Percentiles rank a stretch among this genome's conserved stretches.
Conservation (phyloP, 2,888 invertebrate species). For the Myathropa florea region DNA sequence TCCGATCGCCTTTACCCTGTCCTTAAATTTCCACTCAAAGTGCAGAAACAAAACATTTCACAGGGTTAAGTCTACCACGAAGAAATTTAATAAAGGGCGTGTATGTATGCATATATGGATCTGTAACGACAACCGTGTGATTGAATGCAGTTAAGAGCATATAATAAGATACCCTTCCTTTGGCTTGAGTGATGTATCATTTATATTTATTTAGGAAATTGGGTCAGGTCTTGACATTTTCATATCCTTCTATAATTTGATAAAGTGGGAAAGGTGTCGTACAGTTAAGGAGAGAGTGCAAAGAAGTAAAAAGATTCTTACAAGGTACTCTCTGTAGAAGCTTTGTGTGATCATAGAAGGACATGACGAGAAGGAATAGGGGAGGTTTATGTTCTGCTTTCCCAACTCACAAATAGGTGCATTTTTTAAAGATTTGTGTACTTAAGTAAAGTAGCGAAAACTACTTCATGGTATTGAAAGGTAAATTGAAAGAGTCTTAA, state of each 20-base stretch:
- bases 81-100: constrained; percentile 2
- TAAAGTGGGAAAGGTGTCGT: neutral
- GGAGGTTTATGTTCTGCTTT: too few relatives aligned
- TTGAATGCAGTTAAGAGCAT: constrained; percentile 16
- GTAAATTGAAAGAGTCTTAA: too few relatives aligned
- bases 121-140: constrained; percentile 7
- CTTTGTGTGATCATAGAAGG: neutral
- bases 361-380: too few relatives aligned
- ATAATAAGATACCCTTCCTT: neutral
- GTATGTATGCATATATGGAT: neutral
- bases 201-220: constrained; percentile 36
- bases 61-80: neutral
- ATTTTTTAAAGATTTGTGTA: too few relatives aligned
- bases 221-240: constrained; percentile 36
- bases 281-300: neutral
- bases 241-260: constrained; percentile 12
- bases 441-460: too few relatives aligned
- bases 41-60: neutral
- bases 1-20: neutral
- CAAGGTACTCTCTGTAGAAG: neutral
- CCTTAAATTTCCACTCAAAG: constrained; percentile 17
- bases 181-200: constrained; percentile 17
- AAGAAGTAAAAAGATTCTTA: neutral
- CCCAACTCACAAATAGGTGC: too few relatives aligned
- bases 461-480: too few relatives aligned